Conservation (phyloP, 2,888 invertebrate genomes). For the Macrophya alboannulata region DNA sequence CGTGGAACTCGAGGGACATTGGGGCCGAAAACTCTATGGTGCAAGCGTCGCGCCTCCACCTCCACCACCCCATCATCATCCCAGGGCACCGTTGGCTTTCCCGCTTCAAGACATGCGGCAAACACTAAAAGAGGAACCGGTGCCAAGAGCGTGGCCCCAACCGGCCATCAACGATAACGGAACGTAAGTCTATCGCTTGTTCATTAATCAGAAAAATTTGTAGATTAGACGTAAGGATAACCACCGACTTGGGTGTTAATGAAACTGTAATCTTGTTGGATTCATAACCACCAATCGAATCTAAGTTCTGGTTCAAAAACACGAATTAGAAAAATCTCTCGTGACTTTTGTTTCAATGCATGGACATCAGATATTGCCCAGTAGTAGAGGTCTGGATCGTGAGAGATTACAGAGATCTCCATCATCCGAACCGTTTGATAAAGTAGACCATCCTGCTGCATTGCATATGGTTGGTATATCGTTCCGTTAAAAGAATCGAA, state of each 20-base stretch:
- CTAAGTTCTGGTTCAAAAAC: too few species aligned
- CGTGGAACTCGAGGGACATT: constrained; percentile 78
- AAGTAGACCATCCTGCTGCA: background rate
- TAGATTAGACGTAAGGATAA: too few species aligned
- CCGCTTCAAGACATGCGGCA: constrained; percentile 79
- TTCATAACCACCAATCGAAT: too few species aligned
- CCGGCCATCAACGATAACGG: constrained; percentile 77
- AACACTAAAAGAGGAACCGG: constrained; percentile 78
- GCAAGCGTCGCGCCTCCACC: constrained; percentile 78
- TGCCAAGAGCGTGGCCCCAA: constrained; percentile 78
- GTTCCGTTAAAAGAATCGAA: background rate
- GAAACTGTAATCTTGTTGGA: background rate
- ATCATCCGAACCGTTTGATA: background rate
- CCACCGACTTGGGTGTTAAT: background rate
- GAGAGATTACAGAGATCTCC: background rate
- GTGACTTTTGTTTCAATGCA: too few species aligned
- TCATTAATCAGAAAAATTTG: constrained; percentile 11
- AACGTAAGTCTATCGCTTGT: constrained; percentile 71
- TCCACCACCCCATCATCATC: constrained; percentile 78
- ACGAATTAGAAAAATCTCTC: too few species aligned
- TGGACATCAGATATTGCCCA: too few species aligned
- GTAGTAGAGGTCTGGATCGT: background rate
- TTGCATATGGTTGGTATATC: background rate
- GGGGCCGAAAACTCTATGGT: constrained; percentile 78
- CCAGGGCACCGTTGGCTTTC: constrained; percentile 77